Percentiles rank a stretch among this genome's conserved stretches.
Evolutionary conservation across 2,888 invertebrate genomes (phyloP).

Genomic region (Hyppa rectilinea): DNA sequence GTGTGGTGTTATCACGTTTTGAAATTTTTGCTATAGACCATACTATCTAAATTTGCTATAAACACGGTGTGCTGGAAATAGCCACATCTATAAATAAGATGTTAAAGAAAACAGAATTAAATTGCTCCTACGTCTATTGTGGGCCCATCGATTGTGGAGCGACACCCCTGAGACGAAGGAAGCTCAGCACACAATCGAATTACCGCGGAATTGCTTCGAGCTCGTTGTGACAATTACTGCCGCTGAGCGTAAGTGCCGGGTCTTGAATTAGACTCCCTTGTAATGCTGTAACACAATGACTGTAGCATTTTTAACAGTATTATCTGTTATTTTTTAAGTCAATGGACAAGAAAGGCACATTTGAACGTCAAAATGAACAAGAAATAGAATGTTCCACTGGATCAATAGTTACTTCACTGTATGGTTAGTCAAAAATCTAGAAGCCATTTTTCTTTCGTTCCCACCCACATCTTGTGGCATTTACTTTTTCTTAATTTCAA

Average conservation of each 20-base stretch:
- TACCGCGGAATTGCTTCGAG: conserved; percentile 44
- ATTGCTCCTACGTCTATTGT: not conserved
- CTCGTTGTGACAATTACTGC: conserved; percentile 43
- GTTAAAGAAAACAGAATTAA: conserved; percentile 11
- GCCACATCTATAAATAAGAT: not conserved
- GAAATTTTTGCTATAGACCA: not conserved
- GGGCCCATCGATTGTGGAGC: not conserved
- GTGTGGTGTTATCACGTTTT: too few relatives aligned
- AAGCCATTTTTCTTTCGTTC: too few relatives aligned
- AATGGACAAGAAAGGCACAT: too few relatives aligned
- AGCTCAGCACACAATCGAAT: conserved; percentile 49
- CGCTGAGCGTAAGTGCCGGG: not conserved
- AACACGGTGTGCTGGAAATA: not conserved
- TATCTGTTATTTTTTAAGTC: not conserved
- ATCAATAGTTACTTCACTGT: not conserved
- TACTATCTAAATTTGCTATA: too few relatives aligned
- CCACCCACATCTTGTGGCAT: too few relatives aligned
- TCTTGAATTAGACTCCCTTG: conserved; percentile 11
- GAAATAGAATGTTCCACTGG: not conserved
- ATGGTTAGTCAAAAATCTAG: too few relatives aligned
- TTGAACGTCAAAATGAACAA: too few relatives aligned
- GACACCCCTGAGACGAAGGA: not conserved
- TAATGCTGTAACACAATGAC: too few relatives aligned
- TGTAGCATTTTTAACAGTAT: too few relatives aligned
- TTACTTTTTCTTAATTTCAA: too few relatives aligned